Evolutionary conservation across 2,797 vertebrate genomes (phyloP).

Genomic region (Kryptopterus vitreolus): DNA sequence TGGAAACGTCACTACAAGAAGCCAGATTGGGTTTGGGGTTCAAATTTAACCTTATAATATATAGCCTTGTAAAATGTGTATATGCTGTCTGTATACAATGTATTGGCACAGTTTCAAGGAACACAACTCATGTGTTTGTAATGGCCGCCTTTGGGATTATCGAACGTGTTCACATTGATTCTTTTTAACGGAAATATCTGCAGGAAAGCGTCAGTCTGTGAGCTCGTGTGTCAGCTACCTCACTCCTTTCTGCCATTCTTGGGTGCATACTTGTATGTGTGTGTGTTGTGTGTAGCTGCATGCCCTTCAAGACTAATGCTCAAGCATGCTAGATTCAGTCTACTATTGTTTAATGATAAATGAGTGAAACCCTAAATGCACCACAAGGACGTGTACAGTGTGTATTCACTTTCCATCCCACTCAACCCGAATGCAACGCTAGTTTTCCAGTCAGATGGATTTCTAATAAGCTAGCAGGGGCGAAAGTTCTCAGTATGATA

Average conservation of each 20-base stretch:
- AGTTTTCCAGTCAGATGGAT: background rate
- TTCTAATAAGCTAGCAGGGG: background rate
- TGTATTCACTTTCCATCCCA: background rate
- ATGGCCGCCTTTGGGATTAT: background rate
- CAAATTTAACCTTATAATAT: background rate
- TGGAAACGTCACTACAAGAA: background rate
- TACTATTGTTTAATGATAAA: background rate
- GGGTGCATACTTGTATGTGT: background rate
- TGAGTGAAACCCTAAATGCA: background rate
- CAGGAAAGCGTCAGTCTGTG: background rate
- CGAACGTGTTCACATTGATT: background rate
- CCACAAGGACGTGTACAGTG: background rate
- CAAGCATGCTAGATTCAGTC: background rate
- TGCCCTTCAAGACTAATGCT: background rate
- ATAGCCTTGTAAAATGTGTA: background rate
- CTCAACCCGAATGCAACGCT: background rate
- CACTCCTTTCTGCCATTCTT: slow-evolving; percentile 5
- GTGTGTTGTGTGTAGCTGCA: background rate
- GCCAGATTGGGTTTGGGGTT: background rate
- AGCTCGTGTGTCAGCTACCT: slow-evolving; percentile 4
- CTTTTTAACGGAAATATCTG: background rate
- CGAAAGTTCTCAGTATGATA: background rate
- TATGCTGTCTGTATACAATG: background rate
- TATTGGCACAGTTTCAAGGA: no score
- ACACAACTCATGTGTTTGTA: no score